A percentile compares a stretch with the other conserved stretches of the same genome.
Evolutionary conservation across 2,113 vertebrate species (phyloP).

Genomic region (Halichoerus grypus): DNA sequence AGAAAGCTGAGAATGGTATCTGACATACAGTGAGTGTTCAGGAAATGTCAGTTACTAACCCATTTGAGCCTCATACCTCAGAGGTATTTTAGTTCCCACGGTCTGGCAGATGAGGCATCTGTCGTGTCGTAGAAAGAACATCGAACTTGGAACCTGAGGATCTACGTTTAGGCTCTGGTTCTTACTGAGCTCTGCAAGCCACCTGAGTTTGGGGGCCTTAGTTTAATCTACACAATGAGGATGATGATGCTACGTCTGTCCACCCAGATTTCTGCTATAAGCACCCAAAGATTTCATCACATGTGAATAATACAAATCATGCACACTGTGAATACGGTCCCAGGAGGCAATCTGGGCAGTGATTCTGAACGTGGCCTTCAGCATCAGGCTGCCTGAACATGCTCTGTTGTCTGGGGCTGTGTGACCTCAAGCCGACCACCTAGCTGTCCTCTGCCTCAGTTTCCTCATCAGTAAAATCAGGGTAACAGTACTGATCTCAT

Average conservation of each 20-base stretch:
- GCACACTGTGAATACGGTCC: accelerated
- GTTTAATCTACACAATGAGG: background rate
- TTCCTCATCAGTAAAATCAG: conserved; percentile 46
- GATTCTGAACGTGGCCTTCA: background rate
- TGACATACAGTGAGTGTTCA: background rate
- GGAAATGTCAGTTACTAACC: background rate
- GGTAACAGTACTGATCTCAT: background rate
- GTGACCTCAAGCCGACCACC: background rate
- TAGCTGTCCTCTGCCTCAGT: background rate
- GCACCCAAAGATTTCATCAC: background rate
- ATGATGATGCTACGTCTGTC: background rate
- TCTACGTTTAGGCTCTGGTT: background rate
- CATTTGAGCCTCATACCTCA: background rate
- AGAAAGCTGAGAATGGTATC: background rate
- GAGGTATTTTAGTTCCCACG: background rate
- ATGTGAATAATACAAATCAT: background rate
- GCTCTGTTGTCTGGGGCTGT: background rate
- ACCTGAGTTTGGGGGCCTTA: background rate
- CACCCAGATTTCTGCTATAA: background rate
- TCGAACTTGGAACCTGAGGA: background rate
- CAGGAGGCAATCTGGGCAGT: background rate
- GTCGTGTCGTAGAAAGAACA: background rate
- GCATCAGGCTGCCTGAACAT: background rate
- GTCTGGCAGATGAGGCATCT: background rate
- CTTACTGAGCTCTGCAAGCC: background rate